Percentiles rank a stretch among this genome's conserved stretches.
These are phyloP conservation scores for Agrotis segetum DNA, from an alignment of 2,888 invertebrate species.

Conservation along the genomic window DNA sequence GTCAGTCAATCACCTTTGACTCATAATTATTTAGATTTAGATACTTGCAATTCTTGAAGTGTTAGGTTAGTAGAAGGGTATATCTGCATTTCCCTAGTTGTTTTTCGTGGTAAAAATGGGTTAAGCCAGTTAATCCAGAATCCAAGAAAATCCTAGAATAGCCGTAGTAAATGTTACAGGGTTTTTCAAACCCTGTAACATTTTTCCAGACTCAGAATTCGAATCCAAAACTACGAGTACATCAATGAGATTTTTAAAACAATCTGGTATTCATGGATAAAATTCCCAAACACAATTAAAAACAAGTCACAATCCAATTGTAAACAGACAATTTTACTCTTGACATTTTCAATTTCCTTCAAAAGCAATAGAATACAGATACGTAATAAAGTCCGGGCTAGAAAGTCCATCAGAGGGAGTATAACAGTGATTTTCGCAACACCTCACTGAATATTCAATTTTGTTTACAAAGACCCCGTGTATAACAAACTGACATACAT, in stretches of 20 bases:
- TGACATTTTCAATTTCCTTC: conserved; percentile 1
- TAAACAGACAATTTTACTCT: background rate
- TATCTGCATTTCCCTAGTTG: too few species aligned
- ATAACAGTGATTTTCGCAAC: conserved; percentile 86
- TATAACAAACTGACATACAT: conserved; percentile 80
- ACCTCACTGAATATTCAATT: conserved; percentile 89
- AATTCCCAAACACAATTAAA: background rate
- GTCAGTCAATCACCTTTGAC: too few species aligned
- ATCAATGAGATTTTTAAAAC: background rate
- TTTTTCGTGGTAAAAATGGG: too few species aligned
- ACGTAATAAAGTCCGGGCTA: conserved; percentile 67
- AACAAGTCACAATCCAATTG: background rate
- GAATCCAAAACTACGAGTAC: background rate
- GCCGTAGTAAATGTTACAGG: too few species aligned
- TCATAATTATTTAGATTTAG: too few species aligned
- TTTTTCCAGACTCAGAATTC: background rate
- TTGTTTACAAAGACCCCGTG: conserved; percentile 85
- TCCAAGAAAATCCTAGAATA: too few species aligned
- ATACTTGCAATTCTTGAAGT: too few species aligned
- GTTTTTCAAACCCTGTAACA: too few species aligned
- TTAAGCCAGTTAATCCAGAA: too few species aligned
- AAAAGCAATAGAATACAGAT: conserved; percentile 33
- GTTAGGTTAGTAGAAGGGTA: too few species aligned
- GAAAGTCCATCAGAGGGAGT: conserved; percentile 74
- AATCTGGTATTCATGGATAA: background rate